Percentiles rank a stretch among this genome's conserved stretches.
Evolutionary conservation across 2,113 vertebrate species (phyloP).

Genomic region (Pelusios castaneus): DNA sequence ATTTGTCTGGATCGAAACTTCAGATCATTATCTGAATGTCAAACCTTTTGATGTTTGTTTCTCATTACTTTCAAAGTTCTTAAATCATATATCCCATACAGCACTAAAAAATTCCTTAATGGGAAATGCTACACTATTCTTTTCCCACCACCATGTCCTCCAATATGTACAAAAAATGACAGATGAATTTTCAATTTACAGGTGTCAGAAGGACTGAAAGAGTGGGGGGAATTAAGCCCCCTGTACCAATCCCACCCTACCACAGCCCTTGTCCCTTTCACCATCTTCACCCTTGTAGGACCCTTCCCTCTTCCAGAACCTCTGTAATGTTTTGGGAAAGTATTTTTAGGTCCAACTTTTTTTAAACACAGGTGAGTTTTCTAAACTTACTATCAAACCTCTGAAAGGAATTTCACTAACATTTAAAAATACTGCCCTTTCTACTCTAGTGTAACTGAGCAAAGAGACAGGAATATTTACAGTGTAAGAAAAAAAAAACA

Average conservation of each 20-base stretch:
- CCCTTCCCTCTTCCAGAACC: no score
- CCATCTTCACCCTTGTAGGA: no score
- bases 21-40: background rate
- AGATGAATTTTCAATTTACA: background rate
- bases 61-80: background rate
- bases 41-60: background rate
- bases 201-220: background rate
- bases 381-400: background rate
- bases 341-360: background rate
- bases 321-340: background rate
- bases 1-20: background rate
- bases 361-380: background rate
- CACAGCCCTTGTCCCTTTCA: no score
- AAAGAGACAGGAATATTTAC: background rate
- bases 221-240: rapidly evolving
- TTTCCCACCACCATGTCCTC: background rate
- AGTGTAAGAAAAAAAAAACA: background rate
- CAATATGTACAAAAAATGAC: background rate
- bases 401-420: background rate
- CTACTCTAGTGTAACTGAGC: background rate
- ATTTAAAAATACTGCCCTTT: background rate
- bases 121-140: background rate
- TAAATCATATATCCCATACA: background rate
- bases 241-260: background rate
- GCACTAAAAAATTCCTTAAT: background rate